phyloP scores from a whole-genome alignment of 2,888 invertebrate species.

The Eucera pruinosa region DNA sequence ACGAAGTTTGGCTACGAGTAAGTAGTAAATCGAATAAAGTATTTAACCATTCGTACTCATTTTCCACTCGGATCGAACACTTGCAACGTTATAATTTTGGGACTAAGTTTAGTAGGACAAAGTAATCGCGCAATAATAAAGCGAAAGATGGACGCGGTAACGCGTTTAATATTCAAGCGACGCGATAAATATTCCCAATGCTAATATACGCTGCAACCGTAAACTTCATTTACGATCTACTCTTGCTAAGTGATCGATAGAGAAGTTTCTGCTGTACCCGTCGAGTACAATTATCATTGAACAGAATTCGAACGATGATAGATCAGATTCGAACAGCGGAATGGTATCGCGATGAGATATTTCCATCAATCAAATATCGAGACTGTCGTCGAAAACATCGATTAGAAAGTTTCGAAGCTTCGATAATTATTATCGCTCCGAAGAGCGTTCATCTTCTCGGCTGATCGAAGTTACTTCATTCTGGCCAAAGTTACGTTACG shows the following conservation, averaged over 20 bases:
- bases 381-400: slow-evolving; percentile 7
- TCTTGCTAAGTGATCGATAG: slow-evolving; percentile 6
- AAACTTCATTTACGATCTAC: too few relatives aligned
- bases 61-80: too few relatives aligned
- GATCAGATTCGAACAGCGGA: slow-evolving; percentile 5
- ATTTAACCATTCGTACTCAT: too few relatives aligned
- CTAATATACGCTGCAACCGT: too few relatives aligned
- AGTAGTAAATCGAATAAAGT: slow-evolving; percentile 10
- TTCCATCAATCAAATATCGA: slow-evolving; percentile 13
- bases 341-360: not conserved
- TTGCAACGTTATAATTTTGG: too few relatives aligned
- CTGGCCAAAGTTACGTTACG: not conserved
- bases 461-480: not conserved
- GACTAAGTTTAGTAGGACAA: too few relatives aligned
- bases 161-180: too few relatives aligned
- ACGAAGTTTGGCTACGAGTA: not conserved
- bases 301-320: slow-evolving; percentile 16
- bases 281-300: slow-evolving; percentile 6
- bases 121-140: too few relatives aligned
- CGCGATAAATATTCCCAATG: too few relatives aligned
- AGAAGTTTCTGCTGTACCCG: slow-evolving; percentile 6
- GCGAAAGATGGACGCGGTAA: too few relatives aligned
- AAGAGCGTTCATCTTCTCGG: not conserved
- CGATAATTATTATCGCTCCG: not conserved
- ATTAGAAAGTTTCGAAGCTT: not conserved